Conservation (phyloP, 1,140 invertebrate genomes). For the Thaumetopoea pityocampa region DNA sequence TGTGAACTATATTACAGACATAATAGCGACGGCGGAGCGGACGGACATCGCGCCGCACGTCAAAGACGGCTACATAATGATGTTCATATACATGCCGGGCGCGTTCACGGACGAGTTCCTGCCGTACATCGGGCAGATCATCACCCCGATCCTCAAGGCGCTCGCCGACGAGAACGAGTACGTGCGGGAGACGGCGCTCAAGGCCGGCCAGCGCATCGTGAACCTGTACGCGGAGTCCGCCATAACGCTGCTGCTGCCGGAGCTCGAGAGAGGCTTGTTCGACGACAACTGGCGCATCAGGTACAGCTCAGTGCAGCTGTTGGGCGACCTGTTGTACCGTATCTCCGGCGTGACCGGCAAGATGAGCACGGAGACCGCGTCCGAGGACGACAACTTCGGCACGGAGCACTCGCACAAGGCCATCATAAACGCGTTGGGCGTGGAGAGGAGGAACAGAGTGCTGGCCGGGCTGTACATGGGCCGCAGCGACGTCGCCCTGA, state of each 20-base stretch:
- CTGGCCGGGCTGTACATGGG: constrained; percentile 98
- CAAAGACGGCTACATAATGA: constrained; percentile 99
- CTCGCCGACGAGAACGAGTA: constrained; percentile 99
- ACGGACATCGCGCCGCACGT: constrained; percentile 97
- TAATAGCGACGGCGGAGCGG: constrained; percentile 95
- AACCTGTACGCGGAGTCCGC: constrained; percentile 97
- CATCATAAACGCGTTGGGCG: constrained; percentile 92
- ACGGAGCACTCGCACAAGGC: constrained; percentile 96
- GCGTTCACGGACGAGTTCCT: constrained; percentile 97
- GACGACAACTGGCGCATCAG: constrained; percentile 99
- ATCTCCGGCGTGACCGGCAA: constrained; percentile 98
- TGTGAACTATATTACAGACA: constrained; percentile 86
- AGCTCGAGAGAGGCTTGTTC: constrained; percentile 95
- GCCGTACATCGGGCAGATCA: constrained; percentile 97
- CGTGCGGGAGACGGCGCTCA: constrained; percentile 96
- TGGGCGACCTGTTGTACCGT: constrained; percentile 97
- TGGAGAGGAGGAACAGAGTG: constrained; percentile 93
- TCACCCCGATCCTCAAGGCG: constrained; percentile 97
- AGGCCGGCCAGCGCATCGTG: constrained; percentile 97
- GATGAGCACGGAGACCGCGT: constrained; percentile 98
- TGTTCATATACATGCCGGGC: constrained; percentile 99
- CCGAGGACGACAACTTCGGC: constrained; percentile 99
- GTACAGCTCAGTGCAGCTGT: constrained; percentile 95
- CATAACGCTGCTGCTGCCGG: constrained; percentile 93
- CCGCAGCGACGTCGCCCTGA: constrained; percentile 95